phyloP scores from a whole-genome alignment of 1,140 invertebrate genomes.

The Ceratosolen solmsi region DNA sequence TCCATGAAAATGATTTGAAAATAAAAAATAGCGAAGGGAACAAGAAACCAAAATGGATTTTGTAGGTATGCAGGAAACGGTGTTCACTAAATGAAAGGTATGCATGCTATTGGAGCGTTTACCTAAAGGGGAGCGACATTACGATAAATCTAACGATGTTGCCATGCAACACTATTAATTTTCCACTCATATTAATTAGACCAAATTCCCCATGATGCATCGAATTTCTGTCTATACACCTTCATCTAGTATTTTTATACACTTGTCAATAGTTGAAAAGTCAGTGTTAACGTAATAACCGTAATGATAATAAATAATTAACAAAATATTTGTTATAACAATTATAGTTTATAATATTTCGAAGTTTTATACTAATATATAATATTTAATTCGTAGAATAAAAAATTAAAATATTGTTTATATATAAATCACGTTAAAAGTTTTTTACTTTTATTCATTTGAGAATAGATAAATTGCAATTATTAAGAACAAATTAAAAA shows the following conservation, averaged over 20 bases:
- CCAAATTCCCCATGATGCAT: constrained; percentile 20
- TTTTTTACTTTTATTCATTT: no score
- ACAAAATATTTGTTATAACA: no score
- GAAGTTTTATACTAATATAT: no score
- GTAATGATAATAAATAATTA: not conserved
- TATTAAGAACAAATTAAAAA: no score
- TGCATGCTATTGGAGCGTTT: constrained; percentile 23
- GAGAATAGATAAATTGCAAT: no score
- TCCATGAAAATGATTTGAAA: not conserved
- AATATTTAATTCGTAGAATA: no score
- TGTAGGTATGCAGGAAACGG: no score
- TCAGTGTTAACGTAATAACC: not conserved
- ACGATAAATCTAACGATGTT: constrained; percentile 45
- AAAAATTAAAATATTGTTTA: no score
- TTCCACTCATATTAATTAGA: constrained; percentile 47
- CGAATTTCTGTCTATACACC: not conserved
- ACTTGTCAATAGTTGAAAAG: constrained; percentile 32
- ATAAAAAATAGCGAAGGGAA: not conserved
- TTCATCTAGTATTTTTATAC: not conserved
- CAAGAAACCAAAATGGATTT: no score
- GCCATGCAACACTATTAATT: constrained; percentile 43
- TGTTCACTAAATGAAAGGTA: constrained; percentile 37
- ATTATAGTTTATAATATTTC: no score
- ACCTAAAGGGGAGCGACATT: not conserved
- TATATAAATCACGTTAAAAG: no score